These are phyloP conservation scores for Solenopsis fugax DNA, from an alignment of 1,140 invertebrate species.

Conservation along the genomic window DNA sequence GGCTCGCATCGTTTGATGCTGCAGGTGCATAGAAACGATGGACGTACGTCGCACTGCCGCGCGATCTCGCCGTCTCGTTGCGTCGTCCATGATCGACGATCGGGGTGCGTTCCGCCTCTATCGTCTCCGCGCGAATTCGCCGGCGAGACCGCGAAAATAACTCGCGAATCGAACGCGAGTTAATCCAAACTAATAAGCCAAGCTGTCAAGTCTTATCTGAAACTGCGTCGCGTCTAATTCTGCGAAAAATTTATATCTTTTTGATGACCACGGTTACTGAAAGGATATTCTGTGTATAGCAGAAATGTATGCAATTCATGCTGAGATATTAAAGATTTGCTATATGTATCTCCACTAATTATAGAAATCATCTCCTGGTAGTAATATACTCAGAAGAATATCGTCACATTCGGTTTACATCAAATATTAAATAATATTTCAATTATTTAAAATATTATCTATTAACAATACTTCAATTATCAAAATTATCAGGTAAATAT, in stretches of 20 bases:
- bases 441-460: no score
- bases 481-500: no score
- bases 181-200: not conserved
- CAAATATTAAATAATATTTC: not conserved
- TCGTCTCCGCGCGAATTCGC: constrained; percentile 39
- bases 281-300: not conserved
- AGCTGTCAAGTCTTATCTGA: not conserved
- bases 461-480: no score
- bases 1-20: constrained; percentile 42
- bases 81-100: constrained; percentile 60
- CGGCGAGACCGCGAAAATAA: not conserved
- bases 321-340: not conserved
- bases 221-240: not conserved
- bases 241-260: not conserved
- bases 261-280: not conserved
- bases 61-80: constrained; percentile 44
- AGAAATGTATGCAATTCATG: not conserved
- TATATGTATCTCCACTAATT: not conserved
- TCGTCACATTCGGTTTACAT: not conserved
- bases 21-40: constrained; percentile 29
- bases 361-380: not conserved
- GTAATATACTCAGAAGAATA: not conserved
- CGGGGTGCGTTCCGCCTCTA: constrained; percentile 51
- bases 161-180: constrained; percentile 8
- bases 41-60: constrained; percentile 24